Percentiles rank a stretch among this genome's conserved stretches.
Conservation (phyloP, 2,888 invertebrate genomes). For the Psococerastis gibbosa region DNA sequence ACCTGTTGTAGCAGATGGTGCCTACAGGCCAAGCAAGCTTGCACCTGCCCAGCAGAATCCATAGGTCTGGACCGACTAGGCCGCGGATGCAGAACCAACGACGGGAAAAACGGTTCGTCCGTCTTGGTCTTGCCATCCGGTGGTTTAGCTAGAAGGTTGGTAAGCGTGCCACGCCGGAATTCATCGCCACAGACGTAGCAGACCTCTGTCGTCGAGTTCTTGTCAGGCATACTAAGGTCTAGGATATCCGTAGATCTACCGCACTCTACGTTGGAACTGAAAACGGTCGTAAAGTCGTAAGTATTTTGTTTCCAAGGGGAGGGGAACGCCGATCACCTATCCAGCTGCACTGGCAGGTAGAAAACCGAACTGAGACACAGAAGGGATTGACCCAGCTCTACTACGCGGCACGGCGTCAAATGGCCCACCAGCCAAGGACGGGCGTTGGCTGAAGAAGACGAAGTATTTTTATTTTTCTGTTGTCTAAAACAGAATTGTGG, state of each 20-base stretch:
- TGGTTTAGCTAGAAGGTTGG: constrained; percentile 42
- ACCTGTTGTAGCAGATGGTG: constrained; percentile 62
- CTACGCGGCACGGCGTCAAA: too few relatives aligned
- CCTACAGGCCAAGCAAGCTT: constrained; percentile 47
- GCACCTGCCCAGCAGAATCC: constrained; percentile 52
- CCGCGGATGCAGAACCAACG: constrained; percentile 51
- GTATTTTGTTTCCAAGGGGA: too few relatives aligned
- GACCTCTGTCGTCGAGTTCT: constrained; percentile 75
- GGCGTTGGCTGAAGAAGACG: too few relatives aligned
- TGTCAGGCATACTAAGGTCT: constrained; percentile 82
- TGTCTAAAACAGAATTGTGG: too few relatives aligned
- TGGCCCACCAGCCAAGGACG: too few relatives aligned
- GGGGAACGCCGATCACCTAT: too few relatives aligned
- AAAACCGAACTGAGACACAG: too few relatives aligned
- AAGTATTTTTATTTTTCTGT: too few relatives aligned
- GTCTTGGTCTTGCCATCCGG: constrained; percentile 25
- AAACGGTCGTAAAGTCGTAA: constrained; percentile 7
- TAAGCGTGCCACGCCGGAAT: constrained; percentile 61
- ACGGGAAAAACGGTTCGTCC: constrained; percentile 24
- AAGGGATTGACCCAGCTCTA: too few relatives aligned
- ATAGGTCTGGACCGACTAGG: constrained; percentile 72
- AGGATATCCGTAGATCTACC: constrained; percentile 56
- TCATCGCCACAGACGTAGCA: constrained; percentile 84
- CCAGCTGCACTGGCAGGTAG: too few relatives aligned
- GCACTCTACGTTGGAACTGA: too few relatives aligned